Evolutionary conservation across 2,888 invertebrate species (phyloP).

Genomic region (Sympetrum striolatum): DNA sequence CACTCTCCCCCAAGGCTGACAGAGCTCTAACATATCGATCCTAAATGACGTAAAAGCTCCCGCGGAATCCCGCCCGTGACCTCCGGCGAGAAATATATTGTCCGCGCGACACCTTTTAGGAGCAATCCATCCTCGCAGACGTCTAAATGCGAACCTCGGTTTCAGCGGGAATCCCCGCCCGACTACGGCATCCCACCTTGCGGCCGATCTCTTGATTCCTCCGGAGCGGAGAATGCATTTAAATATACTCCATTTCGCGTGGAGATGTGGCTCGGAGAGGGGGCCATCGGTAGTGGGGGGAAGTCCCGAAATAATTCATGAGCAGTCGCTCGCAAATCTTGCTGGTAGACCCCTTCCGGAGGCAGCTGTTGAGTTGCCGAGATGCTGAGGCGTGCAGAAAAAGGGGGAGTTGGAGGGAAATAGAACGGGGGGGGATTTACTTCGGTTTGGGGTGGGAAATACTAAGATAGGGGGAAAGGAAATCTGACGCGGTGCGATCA

Average conservation of each 20-base stretch:
- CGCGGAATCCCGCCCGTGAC: neutral
- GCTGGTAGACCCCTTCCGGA: neutral
- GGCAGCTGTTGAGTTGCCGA: constrained; percentile 11
- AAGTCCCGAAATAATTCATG: constrained; percentile 22
- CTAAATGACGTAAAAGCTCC: too few relatives aligned
- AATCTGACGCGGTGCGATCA: neutral
- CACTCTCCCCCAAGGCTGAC: too few relatives aligned
- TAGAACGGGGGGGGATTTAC: neutral
- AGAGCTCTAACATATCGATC: too few relatives aligned
- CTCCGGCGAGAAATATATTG: neutral
- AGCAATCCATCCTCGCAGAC: neutral
- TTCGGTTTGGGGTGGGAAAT: neutral
- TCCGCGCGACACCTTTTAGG: neutral
- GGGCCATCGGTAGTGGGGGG: neutral
- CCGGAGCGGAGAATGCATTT: neutral
- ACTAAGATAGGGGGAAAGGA: neutral
- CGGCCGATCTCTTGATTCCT: neutral
- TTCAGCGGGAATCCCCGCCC: constrained; percentile 16
- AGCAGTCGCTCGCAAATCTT: constrained; percentile 17
- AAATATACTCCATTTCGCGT: neutral
- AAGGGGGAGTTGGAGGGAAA: neutral
- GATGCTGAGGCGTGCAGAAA: neutral
- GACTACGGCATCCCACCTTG: neutral
- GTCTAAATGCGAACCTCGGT: constrained; percentile 19
- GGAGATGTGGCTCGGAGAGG: neutral